These are phyloP conservation scores for Sapajus apella DNA, from an alignment of 2,113 vertebrate species.

Conservation along the genomic window DNA sequence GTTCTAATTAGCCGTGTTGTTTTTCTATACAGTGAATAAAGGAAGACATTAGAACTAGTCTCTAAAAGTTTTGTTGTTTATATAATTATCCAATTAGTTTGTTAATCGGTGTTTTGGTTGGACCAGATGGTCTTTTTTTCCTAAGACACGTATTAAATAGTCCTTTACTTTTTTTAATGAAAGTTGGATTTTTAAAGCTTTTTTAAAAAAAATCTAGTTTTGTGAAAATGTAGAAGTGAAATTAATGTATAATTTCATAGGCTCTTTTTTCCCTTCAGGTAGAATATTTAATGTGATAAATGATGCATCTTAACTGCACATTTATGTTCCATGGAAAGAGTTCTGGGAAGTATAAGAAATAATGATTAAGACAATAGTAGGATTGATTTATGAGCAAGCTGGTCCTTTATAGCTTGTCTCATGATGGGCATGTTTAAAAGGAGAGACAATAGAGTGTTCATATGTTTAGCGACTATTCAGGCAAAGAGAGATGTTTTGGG, in stretches of 20 bases:
- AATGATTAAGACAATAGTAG: slow-evolving; percentile 48
- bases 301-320: slow-evolving; percentile 59
- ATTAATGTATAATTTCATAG: slow-evolving; percentile 42
- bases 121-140: slow-evolving; percentile 12
- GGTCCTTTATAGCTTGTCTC: slow-evolving; percentile 50
- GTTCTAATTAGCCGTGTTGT: background rate
- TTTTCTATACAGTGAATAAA: background rate
- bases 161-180: background rate
- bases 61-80: background rate
- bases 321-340: slow-evolving; percentile 61
- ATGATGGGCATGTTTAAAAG: slow-evolving; percentile 36
- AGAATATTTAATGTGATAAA: slow-evolving; percentile 66
- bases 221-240: slow-evolving; percentile 15
- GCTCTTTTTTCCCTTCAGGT: background rate
- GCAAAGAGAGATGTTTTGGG: background rate
- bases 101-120: background rate
- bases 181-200: background rate
- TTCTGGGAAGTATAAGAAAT: slow-evolving; percentile 74
- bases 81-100: background rate
- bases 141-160: background rate
- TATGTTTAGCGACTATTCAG: slow-evolving; percentile 8
- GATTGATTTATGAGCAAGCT: slow-evolving; percentile 74
- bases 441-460: background rate
- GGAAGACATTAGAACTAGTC: background rate
- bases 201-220: slow-evolving; percentile 22